Percentiles rank a stretch among this genome's conserved stretches.
Conservation (phyloP, 2,888 invertebrate genomes). For the Leptopilina myrica region DNA sequence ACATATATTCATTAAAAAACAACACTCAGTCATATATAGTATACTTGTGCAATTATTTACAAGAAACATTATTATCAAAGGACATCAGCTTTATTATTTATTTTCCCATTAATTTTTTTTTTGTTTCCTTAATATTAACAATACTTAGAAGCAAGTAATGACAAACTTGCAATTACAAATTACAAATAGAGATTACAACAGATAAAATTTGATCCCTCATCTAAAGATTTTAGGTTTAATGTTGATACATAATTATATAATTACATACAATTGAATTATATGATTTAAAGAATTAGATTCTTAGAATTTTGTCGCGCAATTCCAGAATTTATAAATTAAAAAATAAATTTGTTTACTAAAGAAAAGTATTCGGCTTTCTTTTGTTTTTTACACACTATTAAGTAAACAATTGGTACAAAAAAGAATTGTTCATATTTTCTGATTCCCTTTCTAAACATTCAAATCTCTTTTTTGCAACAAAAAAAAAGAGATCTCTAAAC, state of each 20-base stretch:
- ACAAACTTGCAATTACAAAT: not conserved
- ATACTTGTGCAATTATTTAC: slow-evolving; percentile 49
- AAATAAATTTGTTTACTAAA: too few species aligned
- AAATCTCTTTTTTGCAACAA: too few species aligned
- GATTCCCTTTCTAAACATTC: too few species aligned
- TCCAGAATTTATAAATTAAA: too few species aligned
- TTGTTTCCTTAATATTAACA: slow-evolving; percentile 23
- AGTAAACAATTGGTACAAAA: too few species aligned
- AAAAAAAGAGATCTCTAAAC: too few species aligned
- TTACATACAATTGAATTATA: not conserved
- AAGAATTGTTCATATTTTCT: too few species aligned
- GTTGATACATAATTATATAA: not conserved
- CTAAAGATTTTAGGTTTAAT: not conserved
- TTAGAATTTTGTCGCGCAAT: not conserved
- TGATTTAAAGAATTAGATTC: not conserved
- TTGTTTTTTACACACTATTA: too few species aligned
- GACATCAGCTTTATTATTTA: slow-evolving; percentile 27
- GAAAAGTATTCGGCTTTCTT: too few species aligned
- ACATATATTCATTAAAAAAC: slow-evolving; percentile 64
- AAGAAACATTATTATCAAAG: slow-evolving; percentile 18
- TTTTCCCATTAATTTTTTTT: slow-evolving; percentile 37
- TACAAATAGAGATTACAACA: not conserved
- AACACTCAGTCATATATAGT: slow-evolving; percentile 53
- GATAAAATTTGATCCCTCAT: slow-evolving; percentile 1
- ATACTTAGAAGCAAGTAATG: slow-evolving; percentile 27